Percentiles rank a stretch among this genome's conserved stretches.
These are phyloP conservation scores for Zosterops pallidus DNA, from an alignment of 2,113 vertebrate species.

Conservation along the genomic window DNA sequence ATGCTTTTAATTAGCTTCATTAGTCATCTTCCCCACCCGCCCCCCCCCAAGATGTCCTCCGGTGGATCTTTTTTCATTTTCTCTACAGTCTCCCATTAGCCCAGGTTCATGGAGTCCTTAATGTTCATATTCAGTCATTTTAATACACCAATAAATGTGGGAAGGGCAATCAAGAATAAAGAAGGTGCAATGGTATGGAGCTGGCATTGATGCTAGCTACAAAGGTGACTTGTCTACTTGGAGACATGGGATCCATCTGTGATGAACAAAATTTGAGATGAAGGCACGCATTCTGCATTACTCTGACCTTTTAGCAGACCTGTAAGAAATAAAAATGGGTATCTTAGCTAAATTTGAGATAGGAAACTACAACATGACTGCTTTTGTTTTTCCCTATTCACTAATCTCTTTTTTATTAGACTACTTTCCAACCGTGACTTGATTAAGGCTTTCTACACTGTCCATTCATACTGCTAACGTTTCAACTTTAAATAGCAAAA, in stretches of 20 bases:
- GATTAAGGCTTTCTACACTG: constrained; percentile 62
- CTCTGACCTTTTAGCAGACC: constrained; percentile 95
- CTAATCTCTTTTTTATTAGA: constrained; percentile 74
- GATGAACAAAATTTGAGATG: constrained; percentile 96
- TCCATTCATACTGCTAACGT: constrained; percentile 25
- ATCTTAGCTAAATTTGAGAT: constrained; percentile 77
- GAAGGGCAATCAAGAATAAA: constrained; percentile 86
- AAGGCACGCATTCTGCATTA: constrained; percentile 96
- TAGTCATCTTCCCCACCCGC: constrained; percentile 81
- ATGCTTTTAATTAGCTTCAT: constrained; percentile 89
- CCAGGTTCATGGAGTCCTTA: constrained; percentile 89
- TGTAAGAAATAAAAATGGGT: constrained; percentile 81
- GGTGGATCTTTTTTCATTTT: constrained; percentile 80
- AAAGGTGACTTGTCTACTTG: constrained; percentile 88
- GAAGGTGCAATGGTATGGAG: constrained; percentile 85
- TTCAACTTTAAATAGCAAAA: constrained; percentile 34
- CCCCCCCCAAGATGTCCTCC: constrained; percentile 77
- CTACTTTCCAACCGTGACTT: constrained; percentile 72
- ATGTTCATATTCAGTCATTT: constrained; percentile 87
- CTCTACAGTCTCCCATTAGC: constrained; percentile 83
- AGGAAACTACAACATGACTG: constrained; percentile 68
- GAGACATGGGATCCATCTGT: constrained; percentile 86
- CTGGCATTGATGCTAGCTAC: constrained; percentile 85
- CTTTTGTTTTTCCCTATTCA: constrained; percentile 59
- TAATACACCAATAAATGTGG: constrained; percentile 87